Evolutionary conservation across 2,888 invertebrate genomes (phyloP), one percentile per base, ranked within the genome.

Genomic region (Synanthedon andrenaeformis): DNA sequence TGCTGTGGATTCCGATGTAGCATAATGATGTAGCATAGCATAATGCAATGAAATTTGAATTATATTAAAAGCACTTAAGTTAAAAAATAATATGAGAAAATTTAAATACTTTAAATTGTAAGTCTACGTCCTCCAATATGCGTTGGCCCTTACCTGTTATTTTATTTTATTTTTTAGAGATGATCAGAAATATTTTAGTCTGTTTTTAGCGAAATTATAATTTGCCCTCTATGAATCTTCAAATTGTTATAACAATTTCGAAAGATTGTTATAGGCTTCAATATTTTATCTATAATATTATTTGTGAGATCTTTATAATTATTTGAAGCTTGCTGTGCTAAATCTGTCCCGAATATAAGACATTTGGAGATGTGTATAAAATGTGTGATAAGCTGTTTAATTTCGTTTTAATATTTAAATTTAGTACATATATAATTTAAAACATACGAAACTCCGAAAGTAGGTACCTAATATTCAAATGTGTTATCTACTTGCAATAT

Each of bases 261-360:
- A 45, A 42, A 53, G 51, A 55, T 55, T 55, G 41, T 48, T n/a
- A 10, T 35, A 49, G 41, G 51, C 28, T 45, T 41, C 8, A 41
- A 11, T n/a, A 45, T 12, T 17, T 19, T 5, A 23, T 5, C 4
- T 5, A 23, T 5, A 23, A 19, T 17, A 19, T 17, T 19, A 14
- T 49, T 12, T 49, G 35, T 35, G n/a, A 12, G 6, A 19, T 13
- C 3, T 49, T 52, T 14, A 11, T 4, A 51, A 42, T 14, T n/a
- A 49, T 42, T 50, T 49, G 42, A 48, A 51, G 55, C 55, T 55
- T 55, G 49, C 52, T 49, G 42, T 53, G 55, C 53, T 23, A 53
- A 55, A 53, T 53, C 53, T 53, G 28, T 55, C 55, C 55, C 55
- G 55, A 55, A 55, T 55, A 28, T 51, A 53, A 35, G 42, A 23